Base-by-base conservation (phyloP, 1,140 invertebrate species). In the Scaptomyza pallida region DNA sequence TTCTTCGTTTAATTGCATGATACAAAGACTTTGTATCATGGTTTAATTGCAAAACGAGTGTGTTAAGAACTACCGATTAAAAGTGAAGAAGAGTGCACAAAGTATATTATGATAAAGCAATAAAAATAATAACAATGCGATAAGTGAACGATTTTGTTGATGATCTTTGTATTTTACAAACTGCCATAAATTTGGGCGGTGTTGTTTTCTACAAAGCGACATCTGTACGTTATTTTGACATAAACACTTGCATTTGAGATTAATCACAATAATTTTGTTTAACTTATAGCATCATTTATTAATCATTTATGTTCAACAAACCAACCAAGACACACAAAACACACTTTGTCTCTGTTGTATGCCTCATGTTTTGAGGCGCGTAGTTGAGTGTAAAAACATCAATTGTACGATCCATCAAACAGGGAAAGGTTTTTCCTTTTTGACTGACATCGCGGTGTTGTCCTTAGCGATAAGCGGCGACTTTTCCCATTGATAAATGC, bases 321-420 rank as follows among this genome's bases (percentile, higher is more conserved):
- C 51, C 30, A 47, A 13, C 30, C 37, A 23, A 56, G n/a, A 33
- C n/a, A 16, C 2, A 43, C 13, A 13, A 19, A 12, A n/a, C 6
- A 41, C 19, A 23, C 13, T 8, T 19, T 2, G 33, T 6, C 4
- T 26, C 23, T 3, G 17, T 30, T 40, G 16, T 16, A 16, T 23
- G 3, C 9, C 6, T 16, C 59, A 54, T 69, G 65, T 70, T 62
- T 63, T 63, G 68, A 43, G 60, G 60, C 44, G 48, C 69, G 68
- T 80, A 73, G 67, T 63, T 86, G 82, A 63, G 82, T 86, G 82
- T 88, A 65, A 86, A 78, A 86, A 86, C 82, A 86, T 72, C 67
- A 72, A 86, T 86, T 44, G 43, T 35, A 51, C 82, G 63, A 81
- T 86, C 74, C 74, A 86, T 86, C 82, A 86, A 60, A 59, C 41